Base-by-base conservation (phyloP, 2,797 vertebrate species). In the Columba guinea region DNA sequence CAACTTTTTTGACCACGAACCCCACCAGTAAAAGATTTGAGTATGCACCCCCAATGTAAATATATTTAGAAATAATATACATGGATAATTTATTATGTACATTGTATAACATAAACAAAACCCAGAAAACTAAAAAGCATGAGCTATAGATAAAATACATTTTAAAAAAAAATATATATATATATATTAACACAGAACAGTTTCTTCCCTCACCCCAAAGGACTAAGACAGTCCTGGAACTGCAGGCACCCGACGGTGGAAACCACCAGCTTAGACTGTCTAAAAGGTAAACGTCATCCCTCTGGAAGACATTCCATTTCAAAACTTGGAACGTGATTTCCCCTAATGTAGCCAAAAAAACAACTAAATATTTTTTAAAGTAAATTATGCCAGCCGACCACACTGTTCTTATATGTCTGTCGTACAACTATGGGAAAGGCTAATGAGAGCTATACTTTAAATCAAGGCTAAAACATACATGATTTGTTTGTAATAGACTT, bases 211-310 rank as follows among this genome's bases (percentile, higher is more conserved):
- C 7, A 20, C 2, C 20, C 30, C 11, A 62, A 7, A 13, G 46
- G 46, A 32, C 34, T 55, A 44, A 26, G 15, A 53, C 7, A 58
- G 3, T 2, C 27, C 15, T 82, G 41, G n/a, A 35, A 76, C n/a
- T 46, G 28, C 39, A 46, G 0, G 3, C 6, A 41, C 1, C 2
- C 13, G 21, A 46, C 1, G 2, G 0, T 32, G n/a, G 30, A 60
- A 56, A 87, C 13, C 37, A 64, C 23, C 60, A 62, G 30, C 39
- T 71, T 39, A 64, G 11, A 62, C 13, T 52, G 22, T 20, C 51
- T 1, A 2, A 74, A 82, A 80, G 17, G 32, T 46, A 7, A 86
- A 59, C 5, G 8, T 12, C 46, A 41, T 48, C 30, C 19, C 86
- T 86, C 28, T 55, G 62, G 91, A 85, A 90, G 10, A 8, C 30